These are phyloP conservation scores for Hycleus cichorii DNA, from an alignment of 1,140 invertebrate species.

Conservation along the genomic window DNA sequence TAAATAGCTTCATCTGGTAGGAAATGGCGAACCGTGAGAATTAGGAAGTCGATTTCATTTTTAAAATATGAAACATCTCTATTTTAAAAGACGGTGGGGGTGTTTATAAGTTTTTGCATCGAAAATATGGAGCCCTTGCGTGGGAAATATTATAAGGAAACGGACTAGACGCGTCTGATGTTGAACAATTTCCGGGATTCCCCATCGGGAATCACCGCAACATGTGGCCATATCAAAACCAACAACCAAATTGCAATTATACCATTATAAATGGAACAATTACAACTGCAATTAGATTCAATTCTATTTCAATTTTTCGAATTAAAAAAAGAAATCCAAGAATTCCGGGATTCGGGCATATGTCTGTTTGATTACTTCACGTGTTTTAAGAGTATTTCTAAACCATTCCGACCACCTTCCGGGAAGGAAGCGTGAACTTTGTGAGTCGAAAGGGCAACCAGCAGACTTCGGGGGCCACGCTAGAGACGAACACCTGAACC, in stretches of 20 bases:
- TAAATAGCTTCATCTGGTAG: neutral
- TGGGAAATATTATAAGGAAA: conserved; percentile 10
- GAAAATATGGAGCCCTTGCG: conserved; percentile 3
- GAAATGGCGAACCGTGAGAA: conserved; percentile 6
- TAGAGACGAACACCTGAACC: conserved; percentile 12
- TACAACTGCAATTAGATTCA: too few species aligned
- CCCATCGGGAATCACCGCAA: conserved; percentile 7
- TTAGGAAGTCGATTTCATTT: conserved; percentile 1
- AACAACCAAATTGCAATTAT: too few species aligned
- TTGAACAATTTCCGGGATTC: conserved; percentile 11
- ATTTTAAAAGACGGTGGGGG: neutral
- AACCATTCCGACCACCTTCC: conserved; percentile 11
- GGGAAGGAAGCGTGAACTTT: conserved; percentile 14
- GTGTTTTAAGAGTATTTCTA: conserved; percentile 3
- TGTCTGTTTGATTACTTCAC: conserved; percentile 8
- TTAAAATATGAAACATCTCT: conserved; percentile 11
- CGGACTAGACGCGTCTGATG: conserved; percentile 9
- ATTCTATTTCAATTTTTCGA: too few species aligned
- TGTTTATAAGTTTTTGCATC: conserved; percentile 14
- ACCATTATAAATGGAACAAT: too few species aligned
- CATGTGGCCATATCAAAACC: neutral
- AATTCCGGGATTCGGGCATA: neutral
- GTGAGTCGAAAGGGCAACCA: conserved; percentile 9
- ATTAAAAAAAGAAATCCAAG: neutral
- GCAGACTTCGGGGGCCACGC: conserved; percentile 12